Base-by-base conservation (phyloP, 2,888 invertebrate genomes). In the Melangyna quadrimaculata region DNA sequence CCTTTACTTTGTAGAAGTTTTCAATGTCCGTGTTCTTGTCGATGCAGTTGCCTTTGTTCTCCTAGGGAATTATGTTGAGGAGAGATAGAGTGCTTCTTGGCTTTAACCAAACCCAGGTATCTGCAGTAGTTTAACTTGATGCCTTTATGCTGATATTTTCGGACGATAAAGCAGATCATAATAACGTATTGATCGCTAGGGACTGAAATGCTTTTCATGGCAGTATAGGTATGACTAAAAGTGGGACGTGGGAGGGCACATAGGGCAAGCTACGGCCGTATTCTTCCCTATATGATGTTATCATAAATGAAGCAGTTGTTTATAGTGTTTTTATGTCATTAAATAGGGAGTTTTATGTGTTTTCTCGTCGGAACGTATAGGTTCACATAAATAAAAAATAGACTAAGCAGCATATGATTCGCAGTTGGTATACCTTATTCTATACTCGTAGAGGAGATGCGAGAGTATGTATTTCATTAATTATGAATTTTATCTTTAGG, bases 171-270 rank as follows among this genome's bases (percentile, higher is more conserved):
- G 48, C 72, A 79, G 72, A 79, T 73, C 79, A 59, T 59, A 79
- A 79, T 78, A 78, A 79, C 59, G 79, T 79, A 79, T 79, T 79
- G 79, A 79, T 79, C 79, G 72, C 79, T 79, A 59, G 79, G 79
- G 79, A 79, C 8, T 29, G 63, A n/a, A 37, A 63, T 63, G 55
- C 32, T 43, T 77, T 78, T 48, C 71, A 78, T 63, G 12, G 29
- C 22, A 43, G 10, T 6, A 55, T n/a, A n/a, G n/a, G n/a, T n/a
- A n/a, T 19, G n/a, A 37, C 57, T 17, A 10, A 10, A 14, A 19
- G 19, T 24, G 48, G 45, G 37, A 53, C n/a, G 63, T 63, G 32
- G 59, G 37, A n/a, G 71, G 45, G 53, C 10, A n/a, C n/a, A 19
- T 45, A 45, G 12, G 22, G 22, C 32, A 53, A 24, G 40, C 40